Conservation (phyloP, 2,113 vertebrate species). For the Delphinapterus leucas region DNA sequence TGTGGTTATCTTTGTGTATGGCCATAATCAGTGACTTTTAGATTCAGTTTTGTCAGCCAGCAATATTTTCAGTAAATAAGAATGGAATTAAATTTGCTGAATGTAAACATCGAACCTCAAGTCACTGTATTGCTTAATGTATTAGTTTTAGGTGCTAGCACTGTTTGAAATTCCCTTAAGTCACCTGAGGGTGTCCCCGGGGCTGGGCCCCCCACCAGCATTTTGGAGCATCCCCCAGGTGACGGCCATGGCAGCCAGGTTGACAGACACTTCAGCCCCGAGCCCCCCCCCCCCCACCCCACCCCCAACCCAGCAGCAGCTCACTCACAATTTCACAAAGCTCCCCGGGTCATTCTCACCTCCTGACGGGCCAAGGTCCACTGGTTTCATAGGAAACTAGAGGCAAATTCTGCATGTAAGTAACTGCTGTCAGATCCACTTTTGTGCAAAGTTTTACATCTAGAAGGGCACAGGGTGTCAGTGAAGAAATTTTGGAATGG, state of each 20-base stretch:
- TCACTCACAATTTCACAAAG: neutral
- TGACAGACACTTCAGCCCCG: too few species aligned
- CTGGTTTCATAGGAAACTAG: neutral
- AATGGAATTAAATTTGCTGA: conserved; percentile 56
- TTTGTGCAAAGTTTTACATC: neutral
- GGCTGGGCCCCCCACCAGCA: neutral
- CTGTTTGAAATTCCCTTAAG: conserved; percentile 70
- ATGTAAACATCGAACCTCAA: conserved; percentile 56
- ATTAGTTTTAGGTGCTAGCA: conserved; percentile 95
- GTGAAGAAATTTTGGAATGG: neutral
- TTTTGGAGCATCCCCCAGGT: neutral
- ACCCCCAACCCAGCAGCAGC: too few species aligned
- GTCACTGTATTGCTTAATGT: conserved; percentile 95
- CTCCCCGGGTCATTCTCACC: neutral
- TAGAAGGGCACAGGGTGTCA: neutral
- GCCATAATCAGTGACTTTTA: conserved; percentile 88
- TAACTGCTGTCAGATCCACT: neutral
- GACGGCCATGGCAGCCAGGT: neutral
- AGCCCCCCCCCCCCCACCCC: too few species aligned
- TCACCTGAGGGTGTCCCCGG: neutral
- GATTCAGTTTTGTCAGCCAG: conserved; percentile 82
- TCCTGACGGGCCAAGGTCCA: neutral
- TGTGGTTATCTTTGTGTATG: conserved; percentile 95
- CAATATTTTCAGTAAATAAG: conserved; percentile 84
- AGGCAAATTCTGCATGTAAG: neutral